Base-by-base conservation (phyloP, 2,797 vertebrate species). In the Sebastes kiyomatsui region DNA sequence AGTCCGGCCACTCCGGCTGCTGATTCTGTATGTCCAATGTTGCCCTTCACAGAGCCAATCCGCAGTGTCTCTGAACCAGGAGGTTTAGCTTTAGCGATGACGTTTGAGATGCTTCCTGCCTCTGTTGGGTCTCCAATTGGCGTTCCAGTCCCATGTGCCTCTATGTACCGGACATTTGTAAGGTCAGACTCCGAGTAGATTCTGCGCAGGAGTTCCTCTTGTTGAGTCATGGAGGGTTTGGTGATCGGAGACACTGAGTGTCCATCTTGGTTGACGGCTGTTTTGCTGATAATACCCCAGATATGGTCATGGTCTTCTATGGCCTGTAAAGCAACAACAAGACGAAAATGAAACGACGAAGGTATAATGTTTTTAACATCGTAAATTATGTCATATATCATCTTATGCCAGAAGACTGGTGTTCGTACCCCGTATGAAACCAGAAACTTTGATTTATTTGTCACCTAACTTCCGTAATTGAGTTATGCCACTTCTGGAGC, bases 21-120 rank as follows among this genome's bases (percentile, higher is more conserved):
- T 28, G 97, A 97, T 86, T 97, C 97, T 0, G 96, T 95, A 75
- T 97, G 96, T 72, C 97, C 97, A 54, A 97, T 96, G 80, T 97
- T 97, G 56, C 96, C 81, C 92, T 97, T 97, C 79, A 97, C 94
- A 16, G 97, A 97, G 16, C 96, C 97, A 0, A 97, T 94, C 76
- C 86, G 76, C 61, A 97, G 92, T 27, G 65, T 2, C 6, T 93
- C 62, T 52, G 84, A 83, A 71, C 52, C 79, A 1, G 90, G 66
- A 82, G 91, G 78, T 77, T 87, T 95, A 3, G 91, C 94, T 90
- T 93, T 95, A 27, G 92, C 93, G 14, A 97, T 88, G 38, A 90
- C 81, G 0, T 87, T 96, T 4, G 93, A 93, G 49, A 97, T 91
- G 79, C 96, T 97, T 61, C 88, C 75, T n/a, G 95, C 96, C 90